Base-by-base conservation (phyloP, 2,888 invertebrate genomes). In the Lacanobia wlatinum region DNA sequence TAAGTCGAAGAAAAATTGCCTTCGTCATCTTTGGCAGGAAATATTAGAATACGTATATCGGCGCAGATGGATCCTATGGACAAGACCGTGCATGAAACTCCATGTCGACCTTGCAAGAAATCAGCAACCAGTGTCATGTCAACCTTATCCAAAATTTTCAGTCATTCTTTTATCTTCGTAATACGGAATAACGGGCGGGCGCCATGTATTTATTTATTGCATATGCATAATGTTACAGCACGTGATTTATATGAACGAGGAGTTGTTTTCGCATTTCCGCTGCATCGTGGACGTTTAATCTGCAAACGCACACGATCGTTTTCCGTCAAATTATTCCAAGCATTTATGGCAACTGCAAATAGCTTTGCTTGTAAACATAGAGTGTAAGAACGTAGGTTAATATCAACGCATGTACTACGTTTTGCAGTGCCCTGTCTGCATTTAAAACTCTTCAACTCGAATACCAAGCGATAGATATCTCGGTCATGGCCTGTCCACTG, bases 181-280 rank as follows among this genome's bases (percentile, higher is more conserved):
- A 16, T 10, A 16, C n/a, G 7, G 9, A 21, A 50, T n/a, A 50
- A 50, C 3, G 6, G 50, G 50, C 10, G 2, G 48, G 50, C n/a
- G n/a, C 50, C n/a, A 50, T n/a, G n/a, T 21, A 43, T 48, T 1
- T 34, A 69, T 43, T 34, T 34, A 16, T 9, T 21, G 58, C 2
- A 28, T 46, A 28, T 23, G 12, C 10, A 52, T 28, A 62, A 48
- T 12, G 40, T 40, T 38, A 21, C n/a, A n/a, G 34, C 23, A 38
- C 12, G 12, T 9, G 23, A 52, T 16, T 46, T 43, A 16, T 21
- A 23, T 16, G 12, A 52, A 52, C 5, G 43, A 43, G 40, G 7
- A 50, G 67, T 43, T 73, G 68, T 77, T 77, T 77, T 59, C 52
- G 23, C n/a, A 28, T 52, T 77, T 52, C 69, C 58, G 56, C 18